Base-by-base conservation (phyloP, 2,888 invertebrate genomes). In the Sarcophaga caerulescens region DNA sequence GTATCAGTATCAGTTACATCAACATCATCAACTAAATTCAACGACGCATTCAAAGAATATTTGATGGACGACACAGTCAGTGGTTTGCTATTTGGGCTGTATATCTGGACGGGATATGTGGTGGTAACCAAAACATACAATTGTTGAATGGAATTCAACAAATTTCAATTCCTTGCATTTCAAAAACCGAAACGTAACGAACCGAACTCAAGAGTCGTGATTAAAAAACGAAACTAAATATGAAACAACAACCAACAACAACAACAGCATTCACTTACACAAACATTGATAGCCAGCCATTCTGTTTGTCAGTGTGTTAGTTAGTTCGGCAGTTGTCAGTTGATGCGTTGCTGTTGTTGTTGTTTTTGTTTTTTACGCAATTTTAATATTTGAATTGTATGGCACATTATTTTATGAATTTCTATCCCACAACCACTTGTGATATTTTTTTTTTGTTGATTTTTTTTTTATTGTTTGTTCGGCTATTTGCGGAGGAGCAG, bases 21-120 rank as follows among this genome's bases (percentile, higher is more conserved):
- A 81, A 69, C 77, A 83, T 85, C 73, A 73, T 90, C 91, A 92
- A 91, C 91, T 90, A 91, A 69, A 76, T 76, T 90, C 92, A 92
- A 90, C 91, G 90, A 92, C 91, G 92, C 92, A 92, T 92, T 91
- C 89, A 92, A 92, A 92, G 91, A 90, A 21, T 90, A 89, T 90
- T 92, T 92, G 91, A 91, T 91, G 92, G 92, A 91, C 92, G 90
- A 89, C 88, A 88, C 84, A 52, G 52, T 52, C 17, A 52, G 14
- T 52, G 17, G 52, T 52, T 52, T 4, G 52, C 80, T 71, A 25
- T 0, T 19, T 19, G 19, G 19, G 21, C 1, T 19, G 60, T 5
- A n/a, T n/a, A 6, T 19, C 14, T 57, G 60, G 60, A 60, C n/a
- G 60, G 23, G 52, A 47, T 66, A 60, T 65, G 47, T 77, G 71